Evolutionary conservation across 2,888 invertebrate genomes (phyloP), one percentile per base, ranked within the genome.

Genomic region (Chaetoderma sp.): DNA sequence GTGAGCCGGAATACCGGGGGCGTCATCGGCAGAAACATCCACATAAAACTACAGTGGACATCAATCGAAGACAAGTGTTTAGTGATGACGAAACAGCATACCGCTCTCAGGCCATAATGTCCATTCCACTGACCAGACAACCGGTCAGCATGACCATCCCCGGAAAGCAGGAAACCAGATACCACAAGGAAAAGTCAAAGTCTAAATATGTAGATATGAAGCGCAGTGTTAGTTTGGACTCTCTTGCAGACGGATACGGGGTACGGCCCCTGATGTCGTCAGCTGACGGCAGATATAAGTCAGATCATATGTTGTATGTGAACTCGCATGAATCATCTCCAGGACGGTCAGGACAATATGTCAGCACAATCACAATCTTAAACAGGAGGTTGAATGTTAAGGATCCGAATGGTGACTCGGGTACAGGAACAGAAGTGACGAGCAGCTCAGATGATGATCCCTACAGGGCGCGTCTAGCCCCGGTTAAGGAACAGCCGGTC

Each of bases 361-460:
- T 52, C 52, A 52, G 52, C 32, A 52, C 52, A 28, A 52, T 52
- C 52, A 52, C 52, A 16, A 52, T 52, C 52, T 33, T 52, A 32
- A 52, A 52, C 32, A 52, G 52, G 52, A 52, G 32, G 32, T 13
- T 52, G 16, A 32, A 52, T 52, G 52, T 52, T 16, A 39, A 44
- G 27, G 67, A 67, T 23, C 45, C 25, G 32, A 44, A 54, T 21
- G 47, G 33, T 18, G 67, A 67, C 33, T 63, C 67, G 4, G 63
- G 63, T 8, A 67, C 50, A 4, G 63, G 60, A 8, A 63, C 67
- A 6, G 67, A 67, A 44, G 60, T 56, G 13, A 47, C 56, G 18
- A 67, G 60, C 32, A 60, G 63, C 6, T 63, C 63, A 21, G 63
- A 49, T 25, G 67, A 67, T 23, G 39, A 21, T 6, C 59, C 30